These are phyloP conservation scores for Nomada fabriciana DNA, from an alignment of 2,888 invertebrate species.

Conservation along the genomic window DNA sequence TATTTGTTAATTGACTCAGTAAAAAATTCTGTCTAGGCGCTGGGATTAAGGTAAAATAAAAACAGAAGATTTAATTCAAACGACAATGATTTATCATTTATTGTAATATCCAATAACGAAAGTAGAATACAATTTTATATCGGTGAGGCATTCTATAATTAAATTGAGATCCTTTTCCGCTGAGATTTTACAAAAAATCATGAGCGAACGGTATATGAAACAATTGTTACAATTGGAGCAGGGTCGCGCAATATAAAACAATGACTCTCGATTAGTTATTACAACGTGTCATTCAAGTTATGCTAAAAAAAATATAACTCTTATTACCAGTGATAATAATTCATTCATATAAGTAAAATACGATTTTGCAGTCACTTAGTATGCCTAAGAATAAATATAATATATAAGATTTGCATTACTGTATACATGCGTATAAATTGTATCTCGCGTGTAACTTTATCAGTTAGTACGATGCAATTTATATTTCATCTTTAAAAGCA, in stretches of 20 bases:
- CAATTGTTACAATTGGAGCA: conserved; percentile 66
- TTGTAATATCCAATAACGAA: conserved; percentile 69
- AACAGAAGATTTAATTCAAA: conserved; percentile 31
- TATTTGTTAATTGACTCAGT: too few species aligned
- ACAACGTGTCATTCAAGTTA: conserved; percentile 68
- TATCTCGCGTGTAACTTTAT: conserved; percentile 24
- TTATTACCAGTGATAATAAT: conserved; percentile 72
- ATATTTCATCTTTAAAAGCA: conserved; percentile 9
- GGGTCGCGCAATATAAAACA: conserved; percentile 70
- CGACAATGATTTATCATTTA: conserved; percentile 70
- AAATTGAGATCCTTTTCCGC: conserved; percentile 39
- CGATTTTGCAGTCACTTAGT: conserved; percentile 67
- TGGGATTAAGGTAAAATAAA: too few species aligned
- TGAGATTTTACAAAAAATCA: conserved; percentile 44
- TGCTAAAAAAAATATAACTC: conserved; percentile 81
- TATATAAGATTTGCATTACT: conserved; percentile 38
- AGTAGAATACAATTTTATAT: conserved; percentile 63
- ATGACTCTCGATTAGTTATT: conserved; percentile 68
- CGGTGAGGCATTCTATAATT: conserved; percentile 50
- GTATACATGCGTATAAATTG: conserved; percentile 34
- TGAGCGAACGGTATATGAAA: conserved; percentile 68
- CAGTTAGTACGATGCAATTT: conserved; percentile 2
- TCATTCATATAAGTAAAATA: conserved; percentile 75
- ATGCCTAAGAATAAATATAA: conserved; percentile 60
- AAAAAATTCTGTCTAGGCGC: too few species aligned